Evolutionary conservation across 2,113 vertebrate genomes (phyloP).

Genomic region (Dryoscopus gambensis): DNA sequence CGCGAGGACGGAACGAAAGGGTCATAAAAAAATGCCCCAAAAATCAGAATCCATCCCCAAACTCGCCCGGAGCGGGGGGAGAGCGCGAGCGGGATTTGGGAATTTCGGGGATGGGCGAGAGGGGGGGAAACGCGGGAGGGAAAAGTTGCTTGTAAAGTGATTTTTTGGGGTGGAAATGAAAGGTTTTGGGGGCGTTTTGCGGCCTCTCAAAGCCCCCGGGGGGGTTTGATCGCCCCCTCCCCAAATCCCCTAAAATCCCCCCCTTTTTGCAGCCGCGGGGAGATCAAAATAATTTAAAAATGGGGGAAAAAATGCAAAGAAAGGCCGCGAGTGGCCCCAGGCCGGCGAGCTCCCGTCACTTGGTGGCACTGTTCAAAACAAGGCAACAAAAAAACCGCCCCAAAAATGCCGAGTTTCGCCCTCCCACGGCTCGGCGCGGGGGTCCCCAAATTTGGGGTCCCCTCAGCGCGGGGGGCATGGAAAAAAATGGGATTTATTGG

Average conservation of each 20-base stretch:
- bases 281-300: no score
- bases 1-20: no score
- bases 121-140: no score
- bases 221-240: rapidly evolving
- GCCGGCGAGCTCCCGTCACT: conserved; percentile 72
- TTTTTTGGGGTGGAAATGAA: background rate
- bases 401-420: background rate
- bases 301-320: background rate
- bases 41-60: no score
- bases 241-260: background rate
- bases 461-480: no score
- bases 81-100: background rate
- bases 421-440: rapidly evolving
- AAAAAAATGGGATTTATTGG: background rate
- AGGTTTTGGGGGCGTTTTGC: background rate
- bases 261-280: background rate
- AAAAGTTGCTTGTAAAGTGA: background rate
- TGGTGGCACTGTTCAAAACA: conserved; percentile 80
- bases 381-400: conserved; percentile 55
- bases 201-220: rapidly evolving
- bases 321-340: background rate
- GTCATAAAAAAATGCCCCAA: no score
- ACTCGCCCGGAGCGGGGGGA: background rate
- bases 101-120: no score
- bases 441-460: background rate